These are phyloP conservation scores for Acipenser transmontanus DNA, from an alignment of 2,797 vertebrate genomes.

Conservation along the genomic window DNA sequence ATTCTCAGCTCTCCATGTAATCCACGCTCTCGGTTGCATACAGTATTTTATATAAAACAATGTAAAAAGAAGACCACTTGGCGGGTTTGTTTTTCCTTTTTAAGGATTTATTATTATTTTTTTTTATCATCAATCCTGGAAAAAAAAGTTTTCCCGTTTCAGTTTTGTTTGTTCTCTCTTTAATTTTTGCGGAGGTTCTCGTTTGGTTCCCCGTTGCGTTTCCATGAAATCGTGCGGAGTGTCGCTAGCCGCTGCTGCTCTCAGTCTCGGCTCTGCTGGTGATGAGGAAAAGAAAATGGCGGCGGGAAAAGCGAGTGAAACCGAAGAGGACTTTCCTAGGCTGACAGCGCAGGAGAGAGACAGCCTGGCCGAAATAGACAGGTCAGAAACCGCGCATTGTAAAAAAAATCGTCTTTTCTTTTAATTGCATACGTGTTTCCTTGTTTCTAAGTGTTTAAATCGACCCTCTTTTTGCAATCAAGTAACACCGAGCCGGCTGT, in stretches of 20 bases:
- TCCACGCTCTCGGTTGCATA: conserved; percentile 35
- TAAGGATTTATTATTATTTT: conserved; percentile 56
- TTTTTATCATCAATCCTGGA: conserved; percentile 43
- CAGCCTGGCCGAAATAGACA: conserved; percentile 78
- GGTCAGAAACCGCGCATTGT: conserved; percentile 55
- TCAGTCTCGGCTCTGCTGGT: conserved; percentile 74
- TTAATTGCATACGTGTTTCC: conserved; percentile 16
- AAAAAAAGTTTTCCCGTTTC: conserved; percentile 33
- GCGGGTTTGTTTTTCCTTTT: conserved; percentile 38
- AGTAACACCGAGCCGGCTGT: conserved; percentile 67
- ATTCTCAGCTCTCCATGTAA: conserved; percentile 41
- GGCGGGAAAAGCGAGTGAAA: conserved; percentile 93
- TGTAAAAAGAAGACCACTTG: conserved; percentile 52
- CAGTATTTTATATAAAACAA: conserved; percentile 50
- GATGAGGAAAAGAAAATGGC: conserved; percentile 99
- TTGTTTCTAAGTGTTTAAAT: conserved; percentile 17
- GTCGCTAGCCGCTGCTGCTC: conserved; percentile 72
- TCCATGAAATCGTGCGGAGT: conserved; percentile 95
- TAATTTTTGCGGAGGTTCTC: conserved; percentile 44
- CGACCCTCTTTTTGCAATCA: conserved; percentile 28
- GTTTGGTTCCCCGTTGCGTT: conserved; percentile 48
- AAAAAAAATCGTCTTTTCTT: neutral
- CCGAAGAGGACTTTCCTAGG: conserved; percentile 95
- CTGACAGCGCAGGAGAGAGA: conserved; percentile 86
- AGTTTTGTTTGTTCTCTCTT: conserved; percentile 20